Percentiles rank a stretch among this genome's conserved stretches.
Evolutionary conservation across 2,888 invertebrate genomes (phyloP).

Genomic region (Polydrusus cervinus): DNA sequence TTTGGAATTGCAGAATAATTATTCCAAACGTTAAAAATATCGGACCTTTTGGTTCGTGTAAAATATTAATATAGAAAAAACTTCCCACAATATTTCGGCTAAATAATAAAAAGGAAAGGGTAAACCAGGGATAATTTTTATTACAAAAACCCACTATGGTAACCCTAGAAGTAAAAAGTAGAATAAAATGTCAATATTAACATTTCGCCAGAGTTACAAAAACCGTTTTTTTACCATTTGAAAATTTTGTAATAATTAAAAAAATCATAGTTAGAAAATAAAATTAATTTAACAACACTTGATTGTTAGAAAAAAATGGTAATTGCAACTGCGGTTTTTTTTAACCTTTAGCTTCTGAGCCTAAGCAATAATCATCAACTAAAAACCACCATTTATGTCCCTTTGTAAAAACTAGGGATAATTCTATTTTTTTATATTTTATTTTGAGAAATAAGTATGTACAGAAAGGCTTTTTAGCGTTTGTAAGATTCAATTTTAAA

Average conservation of each 20-base stretch:
- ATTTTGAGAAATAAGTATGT: conserved; percentile 4
- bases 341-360: conserved; percentile 3
- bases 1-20: too few species aligned
- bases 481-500: background rate
- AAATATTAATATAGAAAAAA: conserved; percentile 1
- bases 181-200: conserved; percentile 9
- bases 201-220: background rate
- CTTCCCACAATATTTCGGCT: conserved; percentile 17
- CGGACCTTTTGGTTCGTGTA: background rate
- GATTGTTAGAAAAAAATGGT: background rate
- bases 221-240: background rate
- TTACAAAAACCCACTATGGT: background rate
- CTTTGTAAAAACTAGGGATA: background rate
- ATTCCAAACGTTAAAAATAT: background rate
- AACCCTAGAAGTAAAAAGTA: background rate
- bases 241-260: background rate
- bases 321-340: conserved; percentile 3
- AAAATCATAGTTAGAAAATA: background rate
- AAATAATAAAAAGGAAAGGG: background rate
- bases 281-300: too few species aligned
- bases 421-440: conserved; percentile 8
- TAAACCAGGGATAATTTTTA: background rate
- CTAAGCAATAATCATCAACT: background rate
- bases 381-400: conserved; percentile 8
- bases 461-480: conserved; percentile 2